phyloP scores from a whole-genome alignment of 2,888 invertebrate species.

The Sinopyrophorus schimmeli region DNA sequence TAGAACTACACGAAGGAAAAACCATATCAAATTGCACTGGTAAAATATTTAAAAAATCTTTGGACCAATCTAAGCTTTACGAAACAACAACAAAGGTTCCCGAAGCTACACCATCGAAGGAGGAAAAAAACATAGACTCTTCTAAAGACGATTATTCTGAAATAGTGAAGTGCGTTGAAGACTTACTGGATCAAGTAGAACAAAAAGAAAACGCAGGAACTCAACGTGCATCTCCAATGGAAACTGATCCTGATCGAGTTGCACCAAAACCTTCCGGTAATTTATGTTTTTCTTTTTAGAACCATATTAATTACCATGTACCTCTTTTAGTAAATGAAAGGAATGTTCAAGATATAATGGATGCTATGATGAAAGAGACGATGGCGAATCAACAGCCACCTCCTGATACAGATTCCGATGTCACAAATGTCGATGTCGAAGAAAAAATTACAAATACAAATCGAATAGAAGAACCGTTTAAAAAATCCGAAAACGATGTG shows the following conservation, averaged over 20 bases:
- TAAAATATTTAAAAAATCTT: slow-evolving; percentile 63
- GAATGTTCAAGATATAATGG: slow-evolving; percentile 55
- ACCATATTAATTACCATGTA: slow-evolving; percentile 5
- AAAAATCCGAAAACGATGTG: slow-evolving; percentile 35
- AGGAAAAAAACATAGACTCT: too few relatives aligned
- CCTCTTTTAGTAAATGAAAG: slow-evolving; percentile 35
- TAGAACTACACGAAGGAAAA: slow-evolving; percentile 77
- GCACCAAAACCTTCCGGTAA: too few relatives aligned
- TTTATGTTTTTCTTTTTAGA: too few relatives aligned
- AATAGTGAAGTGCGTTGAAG: slow-evolving; percentile 35
- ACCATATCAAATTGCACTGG: slow-evolving; percentile 64
- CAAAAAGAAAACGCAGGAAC: slow-evolving; percentile 30
- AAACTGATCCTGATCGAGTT: too few relatives aligned
- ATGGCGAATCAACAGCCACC: slow-evolving; percentile 48
- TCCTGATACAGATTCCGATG: slow-evolving; percentile 45
- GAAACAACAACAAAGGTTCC: slow-evolving; percentile 18
- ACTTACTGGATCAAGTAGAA: slow-evolving; percentile 36
- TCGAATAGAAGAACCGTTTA: slow-evolving; percentile 1
- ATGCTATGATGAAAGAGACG: slow-evolving; percentile 56
- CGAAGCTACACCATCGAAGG: background rate
- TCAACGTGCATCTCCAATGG: too few relatives aligned
- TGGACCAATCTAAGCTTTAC: slow-evolving; percentile 45
- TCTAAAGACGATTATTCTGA: slow-evolving; percentile 18
- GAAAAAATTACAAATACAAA: background rate
- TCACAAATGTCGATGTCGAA: slow-evolving; percentile 29